Evolutionary conservation across 2,888 invertebrate genomes (phyloP), one percentile per base, ranked within the genome.

Genomic region (Tortricodes alternella): DNA sequence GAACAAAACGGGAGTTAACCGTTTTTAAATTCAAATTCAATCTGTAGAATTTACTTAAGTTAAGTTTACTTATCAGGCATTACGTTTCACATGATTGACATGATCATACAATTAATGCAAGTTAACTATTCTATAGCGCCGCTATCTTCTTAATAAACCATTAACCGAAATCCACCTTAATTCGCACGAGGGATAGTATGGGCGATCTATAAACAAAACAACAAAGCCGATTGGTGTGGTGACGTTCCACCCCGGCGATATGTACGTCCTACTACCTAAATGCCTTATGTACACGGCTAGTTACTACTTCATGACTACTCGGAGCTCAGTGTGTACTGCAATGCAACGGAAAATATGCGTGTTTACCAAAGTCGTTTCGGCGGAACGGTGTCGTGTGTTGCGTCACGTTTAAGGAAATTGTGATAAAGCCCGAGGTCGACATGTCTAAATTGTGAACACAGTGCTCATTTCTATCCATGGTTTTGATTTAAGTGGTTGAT

Each of bases 291-390:
- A 90, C 89, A 86, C 84, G 80, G 85, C 89, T 89, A 89, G 90
- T 90, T 84, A 90, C 89, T 89, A 87, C 89, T 90, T 86, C 90
- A 89, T 89, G 89, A 89, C 89, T 89, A 88, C 89, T 89, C 88
- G 78, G 89, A 89, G 89, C 89, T 90, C 90, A 90, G 90, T 90
- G 89, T 89, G 90, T 89, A 89, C 89, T 89, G 89, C 89, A 90
- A 86, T 90, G 90, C 90, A 90, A 90, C 89, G 89, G 90, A 90
- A 90, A 90, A 90, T 90, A 90, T 90, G 90, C 90, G 90, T 89
- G 89, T 90, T 90, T 89, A 89, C 89, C 89, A 89, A 89, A 89
- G 89, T 86, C 88, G 89, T 89, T 90, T 90, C 89, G 89, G 90
- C 87, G 82, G 86, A 89, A 89, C 89, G 87, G 89, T 87, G 89